Evolutionary conservation across 2,888 invertebrate species (phyloP).

Genomic region (Drosophila dives): DNA sequence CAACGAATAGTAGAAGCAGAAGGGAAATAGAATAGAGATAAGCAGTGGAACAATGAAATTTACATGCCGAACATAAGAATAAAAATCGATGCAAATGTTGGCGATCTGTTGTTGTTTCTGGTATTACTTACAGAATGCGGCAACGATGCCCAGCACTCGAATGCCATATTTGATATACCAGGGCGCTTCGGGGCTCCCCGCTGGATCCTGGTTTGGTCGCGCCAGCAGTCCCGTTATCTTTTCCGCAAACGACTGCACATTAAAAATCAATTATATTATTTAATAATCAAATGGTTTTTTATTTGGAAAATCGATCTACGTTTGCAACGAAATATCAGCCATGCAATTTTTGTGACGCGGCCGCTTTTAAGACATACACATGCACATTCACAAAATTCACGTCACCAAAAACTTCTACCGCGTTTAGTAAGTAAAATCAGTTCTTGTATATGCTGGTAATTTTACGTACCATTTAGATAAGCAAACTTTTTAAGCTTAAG

Average conservation of each 20-base stretch:
- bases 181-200: slow-evolving; percentile 91
- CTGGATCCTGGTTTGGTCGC: slow-evolving; percentile 90
- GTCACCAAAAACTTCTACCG: slow-evolving; percentile 56
- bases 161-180: slow-evolving; percentile 96
- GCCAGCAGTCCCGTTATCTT: slow-evolving; percentile 92
- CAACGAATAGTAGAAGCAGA: slow-evolving; percentile 13
- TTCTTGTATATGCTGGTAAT: neutral
- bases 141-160: slow-evolving; percentile 92
- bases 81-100: slow-evolving; percentile 81
- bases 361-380: slow-evolving; percentile 42
- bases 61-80: slow-evolving; percentile 56
- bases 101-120: slow-evolving; percentile 21
- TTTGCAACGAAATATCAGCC: slow-evolving; percentile 12
- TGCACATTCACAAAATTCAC: slow-evolving; percentile 41
- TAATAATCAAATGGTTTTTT: slow-evolving; percentile 4
- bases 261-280: slow-evolving; percentile 20
- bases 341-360: slow-evolving; percentile 68
- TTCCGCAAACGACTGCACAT: slow-evolving; percentile 87
- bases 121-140: slow-evolving; percentile 90
- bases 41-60: slow-evolving; percentile 53
- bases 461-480: slow-evolving; percentile 61
- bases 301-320: slow-evolving; percentile 44
- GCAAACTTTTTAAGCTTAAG: slow-evolving; percentile 52
- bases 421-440: slow-evolving; percentile 21
- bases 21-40: slow-evolving; percentile 38